Percentiles rank a stretch among this genome's conserved stretches.
phyloP scores from a whole-genome alignment of 2,113 vertebrate species.

The Neotoma lepida region DNA sequence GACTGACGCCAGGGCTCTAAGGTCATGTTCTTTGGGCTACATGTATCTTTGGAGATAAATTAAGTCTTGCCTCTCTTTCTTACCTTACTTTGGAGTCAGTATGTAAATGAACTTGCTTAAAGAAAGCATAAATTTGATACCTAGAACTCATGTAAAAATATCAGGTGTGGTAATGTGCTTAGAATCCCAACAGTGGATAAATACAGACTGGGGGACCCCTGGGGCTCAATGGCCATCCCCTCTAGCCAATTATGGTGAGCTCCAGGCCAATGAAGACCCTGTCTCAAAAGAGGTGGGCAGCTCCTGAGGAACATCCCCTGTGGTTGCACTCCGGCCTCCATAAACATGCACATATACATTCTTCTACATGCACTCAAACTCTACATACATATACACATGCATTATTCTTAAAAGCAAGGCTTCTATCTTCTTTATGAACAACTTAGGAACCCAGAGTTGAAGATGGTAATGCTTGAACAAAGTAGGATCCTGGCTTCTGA shows the following conservation, averaged over 20 bases:
- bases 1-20: neutral
- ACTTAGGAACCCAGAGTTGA: neutral
- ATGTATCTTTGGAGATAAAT: neutral
- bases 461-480: neutral
- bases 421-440: neutral
- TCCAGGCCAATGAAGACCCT: neutral
- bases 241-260: too few species aligned
- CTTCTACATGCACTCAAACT: neutral
- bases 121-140: neutral
- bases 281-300: neutral
- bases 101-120: neutral
- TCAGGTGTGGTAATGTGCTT: neutral
- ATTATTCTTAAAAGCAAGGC: neutral
- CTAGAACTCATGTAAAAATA: neutral
- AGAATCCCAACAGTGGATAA: neutral
- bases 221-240: neutral
- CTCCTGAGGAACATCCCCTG: neutral
- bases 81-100: neutral
- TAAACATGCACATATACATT: neutral
- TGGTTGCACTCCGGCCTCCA: neutral
- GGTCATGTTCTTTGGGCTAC: neutral
- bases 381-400: neutral
- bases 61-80: neutral
- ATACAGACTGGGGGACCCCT: neutral
- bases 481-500: neutral